Base-by-base conservation (phyloP, 2,888 invertebrate genomes). In the Pseudeuparius sepicola region DNA sequence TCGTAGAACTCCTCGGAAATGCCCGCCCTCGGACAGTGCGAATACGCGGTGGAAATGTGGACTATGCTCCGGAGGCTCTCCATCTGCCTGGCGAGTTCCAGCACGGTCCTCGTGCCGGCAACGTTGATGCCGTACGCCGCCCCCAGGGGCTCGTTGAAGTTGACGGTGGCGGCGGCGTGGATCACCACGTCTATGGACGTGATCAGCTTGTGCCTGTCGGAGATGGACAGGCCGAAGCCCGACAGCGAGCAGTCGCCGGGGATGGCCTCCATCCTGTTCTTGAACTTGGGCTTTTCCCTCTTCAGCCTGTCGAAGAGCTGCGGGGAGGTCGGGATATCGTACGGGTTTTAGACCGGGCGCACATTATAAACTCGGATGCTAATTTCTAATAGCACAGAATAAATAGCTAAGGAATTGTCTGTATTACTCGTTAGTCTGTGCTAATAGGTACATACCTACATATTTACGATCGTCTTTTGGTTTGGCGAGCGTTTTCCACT, bases 111-210 rank as follows among this genome's bases (percentile, higher is more conserved):
- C 0, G 86, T 81, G 0, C 83, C 87, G 13, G 73, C 65, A 2
- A 89, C 79, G 58, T 90, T 90, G 52, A 85, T 85, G 28, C 72
- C 71, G 26, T 86, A 70, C 0, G 90, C 85, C 2, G 77, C 63
- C 55, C 78, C 73, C 1, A 92, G 64, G 28, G 78, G 77, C 54
- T 90, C 90, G 57, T 89, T 85, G 51, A 92, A 92, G 51, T 79
- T 75, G 4, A 94, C 86, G 0, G 93, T 93, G 1, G 94, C 96
- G 0, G 94, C 94, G 5, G 83, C 82, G 55, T 96, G 90, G 60
- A 96, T 81, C 5, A 78, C 68, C 36, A 79, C 61, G 48, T 77
- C 67, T 28, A 85, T 75, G 57, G 81, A 75, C 3, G 76, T 70
- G 1, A 65, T 64, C 3, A 81, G 60, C 40, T 65, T 66, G 47